Evolutionary conservation across 2,797 vertebrate species (phyloP).

Genomic region (Potorous gilbertii): DNA sequence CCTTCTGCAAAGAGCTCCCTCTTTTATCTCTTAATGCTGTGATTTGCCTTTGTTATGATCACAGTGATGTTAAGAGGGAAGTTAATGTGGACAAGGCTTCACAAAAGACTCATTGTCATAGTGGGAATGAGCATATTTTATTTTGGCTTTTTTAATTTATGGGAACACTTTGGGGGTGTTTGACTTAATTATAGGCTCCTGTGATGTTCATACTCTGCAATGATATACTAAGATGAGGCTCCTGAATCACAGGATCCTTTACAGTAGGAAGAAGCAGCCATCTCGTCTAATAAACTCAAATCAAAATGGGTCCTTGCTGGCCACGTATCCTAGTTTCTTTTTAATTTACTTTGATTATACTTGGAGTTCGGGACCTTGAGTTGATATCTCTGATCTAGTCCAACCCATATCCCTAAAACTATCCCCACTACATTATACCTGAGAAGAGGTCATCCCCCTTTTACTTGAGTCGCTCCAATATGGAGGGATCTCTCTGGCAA

Average conservation of each 20-base stretch:
- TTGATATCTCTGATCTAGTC: neutral
- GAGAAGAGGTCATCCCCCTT: neutral
- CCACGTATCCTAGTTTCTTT: neutral
- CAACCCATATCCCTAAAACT: neutral
- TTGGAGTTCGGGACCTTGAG: neutral
- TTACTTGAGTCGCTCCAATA: neutral
- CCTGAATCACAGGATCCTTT: neutral
- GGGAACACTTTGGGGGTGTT: neutral
- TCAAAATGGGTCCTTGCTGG: neutral
- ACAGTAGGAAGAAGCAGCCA: neutral
- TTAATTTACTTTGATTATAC: neutral
- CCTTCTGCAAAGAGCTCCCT: neutral
- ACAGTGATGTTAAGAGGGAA: neutral
- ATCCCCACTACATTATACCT: neutral
- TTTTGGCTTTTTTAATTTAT: no score
- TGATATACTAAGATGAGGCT: neutral
- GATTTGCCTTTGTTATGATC: neutral
- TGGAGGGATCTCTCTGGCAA: neutral
- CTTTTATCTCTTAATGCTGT: neutral
- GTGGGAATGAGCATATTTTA: accelerated
- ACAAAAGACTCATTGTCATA: no score
- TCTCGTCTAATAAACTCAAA: neutral
- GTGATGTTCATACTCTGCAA: neutral
- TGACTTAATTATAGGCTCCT: neutral
- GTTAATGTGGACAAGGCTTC: neutral